Evolutionary conservation across 2,113 vertebrate genomes (phyloP).

Genomic region (Apodemus speciosus): DNA sequence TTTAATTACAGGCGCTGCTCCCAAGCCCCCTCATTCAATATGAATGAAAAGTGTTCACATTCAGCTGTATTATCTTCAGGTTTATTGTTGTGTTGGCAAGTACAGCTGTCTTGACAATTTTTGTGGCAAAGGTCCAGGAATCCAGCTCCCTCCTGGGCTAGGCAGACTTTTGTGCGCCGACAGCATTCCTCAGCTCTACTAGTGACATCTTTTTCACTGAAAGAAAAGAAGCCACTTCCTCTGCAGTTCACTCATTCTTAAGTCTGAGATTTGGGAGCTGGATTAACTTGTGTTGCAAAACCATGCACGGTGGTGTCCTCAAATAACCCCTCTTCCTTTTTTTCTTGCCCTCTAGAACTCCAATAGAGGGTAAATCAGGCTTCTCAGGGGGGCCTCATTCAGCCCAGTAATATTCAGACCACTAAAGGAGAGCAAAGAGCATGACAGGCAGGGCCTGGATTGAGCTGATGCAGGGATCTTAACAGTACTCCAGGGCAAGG

Average conservation of each 20-base stretch:
- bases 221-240: background rate
- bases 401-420: too few species aligned
- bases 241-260: background rate
- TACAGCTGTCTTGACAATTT: background rate
- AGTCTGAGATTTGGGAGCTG: background rate
- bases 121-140: background rate
- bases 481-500: accelerated
- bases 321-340: background rate
- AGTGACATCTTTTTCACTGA: conserved; percentile 10
- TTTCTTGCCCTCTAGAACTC: background rate
- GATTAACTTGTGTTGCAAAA: background rate
- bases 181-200: background rate
- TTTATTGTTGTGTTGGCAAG: background rate
- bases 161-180: background rate
- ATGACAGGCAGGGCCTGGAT: background rate
- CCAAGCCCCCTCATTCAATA: background rate
- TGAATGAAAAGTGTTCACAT: background rate
- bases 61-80: background rate
- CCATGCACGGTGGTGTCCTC: background rate
- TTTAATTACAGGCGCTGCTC: background rate
- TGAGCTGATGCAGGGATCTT: background rate
- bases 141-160: background rate
- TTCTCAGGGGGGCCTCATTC: background rate
- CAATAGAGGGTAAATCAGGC: background rate
- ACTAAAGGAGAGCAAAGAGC: background rate